Conservation (phyloP, 1,140 invertebrate species). For the Cecropterus lyciades region DNA sequence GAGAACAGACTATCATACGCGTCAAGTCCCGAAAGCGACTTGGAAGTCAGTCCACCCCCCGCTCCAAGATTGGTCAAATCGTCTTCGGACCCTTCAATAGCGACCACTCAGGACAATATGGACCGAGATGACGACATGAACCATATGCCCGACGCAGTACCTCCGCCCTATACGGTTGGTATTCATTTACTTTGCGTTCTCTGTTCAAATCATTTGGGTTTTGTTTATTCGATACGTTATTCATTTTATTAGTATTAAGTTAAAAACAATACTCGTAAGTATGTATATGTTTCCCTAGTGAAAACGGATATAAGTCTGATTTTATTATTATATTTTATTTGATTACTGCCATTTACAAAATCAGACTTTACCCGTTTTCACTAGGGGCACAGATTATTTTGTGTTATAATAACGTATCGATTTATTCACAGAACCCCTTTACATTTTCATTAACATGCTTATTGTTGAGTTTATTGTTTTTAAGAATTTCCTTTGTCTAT, state of each 20-base stretch:
- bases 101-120: slow-evolving; percentile 86
- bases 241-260: too few relatives aligned
- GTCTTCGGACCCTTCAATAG: slow-evolving; percentile 93
- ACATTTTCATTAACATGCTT: slow-evolving; percentile 25
- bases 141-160: slow-evolving; percentile 83
- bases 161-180: slow-evolving; percentile 92
- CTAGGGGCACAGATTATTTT: not conserved
- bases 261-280: too few relatives aligned
- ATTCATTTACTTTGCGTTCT: slow-evolving; percentile 43
- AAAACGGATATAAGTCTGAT: too few relatives aligned
- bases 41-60: slow-evolving; percentile 92
- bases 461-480: slow-evolving; percentile 14
- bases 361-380: too few relatives aligned
- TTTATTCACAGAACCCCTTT: not conserved
- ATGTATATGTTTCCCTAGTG: too few relatives aligned
- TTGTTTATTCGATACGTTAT: slow-evolving; percentile 2
- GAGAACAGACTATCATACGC: slow-evolving; percentile 95
- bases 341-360: too few relatives aligned
- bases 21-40: slow-evolving; percentile 97
- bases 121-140: slow-evolving; percentile 86
- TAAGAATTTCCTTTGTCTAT: too few relatives aligned
- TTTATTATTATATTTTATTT: too few relatives aligned
- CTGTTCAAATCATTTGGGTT: not conserved
- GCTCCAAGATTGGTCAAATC: slow-evolving; percentile 91
- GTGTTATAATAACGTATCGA: not conserved